A percentile compares a stretch with the other conserved stretches of the same genome.
phyloP scores from a whole-genome alignment of 2,888 invertebrate genomes.

The Drosophila pseudotakahashii region DNA sequence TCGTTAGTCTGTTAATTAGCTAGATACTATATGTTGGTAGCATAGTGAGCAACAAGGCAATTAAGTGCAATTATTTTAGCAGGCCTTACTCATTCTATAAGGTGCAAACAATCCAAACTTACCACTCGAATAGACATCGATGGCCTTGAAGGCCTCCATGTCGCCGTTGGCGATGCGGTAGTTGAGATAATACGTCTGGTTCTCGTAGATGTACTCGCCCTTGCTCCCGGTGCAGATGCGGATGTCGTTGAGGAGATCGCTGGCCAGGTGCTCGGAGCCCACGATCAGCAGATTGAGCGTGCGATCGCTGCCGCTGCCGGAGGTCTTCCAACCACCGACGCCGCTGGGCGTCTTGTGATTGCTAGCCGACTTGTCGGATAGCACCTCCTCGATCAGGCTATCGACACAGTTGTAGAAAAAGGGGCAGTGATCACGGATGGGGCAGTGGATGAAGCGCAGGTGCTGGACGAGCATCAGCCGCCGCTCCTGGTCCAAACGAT shows the following conservation, averaged over 20 bases:
- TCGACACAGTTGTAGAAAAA: conserved; percentile 94
- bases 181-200: conserved; percentile 92
- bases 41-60: neutral
- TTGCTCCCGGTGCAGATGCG: conserved; percentile 94
- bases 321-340: conserved; percentile 57
- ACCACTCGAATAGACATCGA: conserved; percentile 96
- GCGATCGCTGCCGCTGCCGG: conserved; percentile 76
- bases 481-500: conserved; percentile 96
- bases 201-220: conserved; percentile 91
- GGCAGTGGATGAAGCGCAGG: conserved; percentile 97
- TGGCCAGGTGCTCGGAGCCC: conserved; percentile 93
- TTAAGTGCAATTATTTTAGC: conserved; percentile 8
- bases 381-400: conserved; percentile 88
- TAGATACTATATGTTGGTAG: conserved; percentile 3
- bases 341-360: conserved; percentile 86
- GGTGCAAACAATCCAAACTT: conserved; percentile 63
- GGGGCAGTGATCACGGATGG: conserved; percentile 97
- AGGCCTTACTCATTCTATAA: neutral
- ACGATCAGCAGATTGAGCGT: conserved; percentile 93
- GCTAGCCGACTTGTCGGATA: conserved; percentile 83
- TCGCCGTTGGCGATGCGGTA: conserved; percentile 95
- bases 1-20: conserved; percentile 1
- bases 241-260: conserved; percentile 94
- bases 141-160: conserved; percentile 92
- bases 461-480: conserved; percentile 97